Evolutionary conservation across 2,113 vertebrate species (phyloP).

Genomic region (Brachyistius frenatus): DNA sequence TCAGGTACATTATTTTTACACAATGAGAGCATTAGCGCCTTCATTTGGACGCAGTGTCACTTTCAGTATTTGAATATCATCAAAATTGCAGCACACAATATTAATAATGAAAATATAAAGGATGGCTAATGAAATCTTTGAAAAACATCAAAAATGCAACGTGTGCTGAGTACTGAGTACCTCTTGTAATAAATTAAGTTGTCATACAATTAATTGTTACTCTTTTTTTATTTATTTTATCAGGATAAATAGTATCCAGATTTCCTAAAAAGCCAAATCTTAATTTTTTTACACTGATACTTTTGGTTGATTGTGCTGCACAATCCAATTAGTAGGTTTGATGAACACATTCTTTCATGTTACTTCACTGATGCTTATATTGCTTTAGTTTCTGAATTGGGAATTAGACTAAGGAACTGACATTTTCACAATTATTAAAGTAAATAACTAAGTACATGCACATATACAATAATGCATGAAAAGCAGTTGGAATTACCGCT

Average conservation of each 20-base stretch:
- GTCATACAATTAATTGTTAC: background rate
- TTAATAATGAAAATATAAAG: constrained; percentile 44
- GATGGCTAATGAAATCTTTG: constrained; percentile 22
- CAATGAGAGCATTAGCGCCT: constrained; percentile 69
- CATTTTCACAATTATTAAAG: background rate
- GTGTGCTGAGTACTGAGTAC: background rate
- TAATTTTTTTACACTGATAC: background rate
- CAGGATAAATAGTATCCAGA: background rate
- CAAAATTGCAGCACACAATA: constrained; percentile 36
- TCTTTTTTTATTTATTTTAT: background rate
- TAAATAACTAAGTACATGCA: background rate
- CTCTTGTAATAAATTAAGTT: constrained; percentile 4
- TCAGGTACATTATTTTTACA: constrained; percentile 83
- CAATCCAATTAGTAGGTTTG: background rate
- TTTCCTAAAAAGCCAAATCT: constrained; percentile 9
- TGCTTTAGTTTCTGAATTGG: background rate
- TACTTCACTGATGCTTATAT: background rate
- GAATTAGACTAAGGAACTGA: background rate
- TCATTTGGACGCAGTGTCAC: constrained; percentile 53
- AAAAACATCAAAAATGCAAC: constrained; percentile 23
- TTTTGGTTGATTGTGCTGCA: background rate
- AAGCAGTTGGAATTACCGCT: background rate
- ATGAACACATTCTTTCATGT: background rate
- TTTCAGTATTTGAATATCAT: constrained; percentile 38
- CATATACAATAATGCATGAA: background rate